phyloP scores from a whole-genome alignment of 2,888 invertebrate genomes.

The Phalera bucephala region DNA sequence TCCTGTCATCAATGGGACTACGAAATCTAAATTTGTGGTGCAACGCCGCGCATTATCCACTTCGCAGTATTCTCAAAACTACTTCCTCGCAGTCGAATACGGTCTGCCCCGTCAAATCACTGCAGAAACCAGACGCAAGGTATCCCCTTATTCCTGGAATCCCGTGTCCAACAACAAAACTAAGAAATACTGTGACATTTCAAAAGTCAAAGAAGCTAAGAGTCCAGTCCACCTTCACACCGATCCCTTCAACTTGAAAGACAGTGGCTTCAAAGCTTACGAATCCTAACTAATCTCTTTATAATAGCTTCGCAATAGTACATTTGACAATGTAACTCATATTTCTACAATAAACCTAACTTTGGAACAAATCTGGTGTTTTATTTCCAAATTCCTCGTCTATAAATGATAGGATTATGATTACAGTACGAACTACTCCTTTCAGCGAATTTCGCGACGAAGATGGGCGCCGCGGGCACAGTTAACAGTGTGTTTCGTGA shows the following conservation, averaged over 20 bases:
- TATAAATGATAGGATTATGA: slow-evolving; percentile 4
- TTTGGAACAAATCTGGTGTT: slow-evolving; percentile 16
- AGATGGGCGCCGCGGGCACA: slow-evolving; percentile 44
- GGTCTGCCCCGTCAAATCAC: slow-evolving; percentile 1
- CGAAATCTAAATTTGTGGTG: slow-evolving; percentile 4
- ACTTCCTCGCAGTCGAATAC: slow-evolving; percentile 5
- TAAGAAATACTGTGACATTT: slow-evolving; percentile 5
- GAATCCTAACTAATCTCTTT: slow-evolving; percentile 3
- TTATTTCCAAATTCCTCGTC: slow-evolving; percentile 18
- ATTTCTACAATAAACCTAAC: slow-evolving; percentile 33
- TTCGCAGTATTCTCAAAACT: slow-evolving; percentile 6
- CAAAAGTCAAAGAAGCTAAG: too few species aligned
- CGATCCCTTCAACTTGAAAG: slow-evolving; percentile 30
- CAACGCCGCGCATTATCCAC: slow-evolving; percentile 5
- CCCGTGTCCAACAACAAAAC: slow-evolving; percentile 23
- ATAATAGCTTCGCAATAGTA: slow-evolving; percentile 1
- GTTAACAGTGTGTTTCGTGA: slow-evolving; percentile 30
- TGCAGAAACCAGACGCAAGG: neutral
- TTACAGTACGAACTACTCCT: slow-evolving; percentile 54
- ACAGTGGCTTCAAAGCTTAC: slow-evolving; percentile 23
- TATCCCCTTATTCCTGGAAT: slow-evolving; percentile 31
- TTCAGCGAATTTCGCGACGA: slow-evolving; percentile 56
- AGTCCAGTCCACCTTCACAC: neutral
- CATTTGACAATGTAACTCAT: slow-evolving; percentile 12
- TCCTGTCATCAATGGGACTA: slow-evolving; percentile 3